Evolutionary conservation across 2,113 vertebrate species (phyloP).

Genomic region (Origma solitaria): DNA sequence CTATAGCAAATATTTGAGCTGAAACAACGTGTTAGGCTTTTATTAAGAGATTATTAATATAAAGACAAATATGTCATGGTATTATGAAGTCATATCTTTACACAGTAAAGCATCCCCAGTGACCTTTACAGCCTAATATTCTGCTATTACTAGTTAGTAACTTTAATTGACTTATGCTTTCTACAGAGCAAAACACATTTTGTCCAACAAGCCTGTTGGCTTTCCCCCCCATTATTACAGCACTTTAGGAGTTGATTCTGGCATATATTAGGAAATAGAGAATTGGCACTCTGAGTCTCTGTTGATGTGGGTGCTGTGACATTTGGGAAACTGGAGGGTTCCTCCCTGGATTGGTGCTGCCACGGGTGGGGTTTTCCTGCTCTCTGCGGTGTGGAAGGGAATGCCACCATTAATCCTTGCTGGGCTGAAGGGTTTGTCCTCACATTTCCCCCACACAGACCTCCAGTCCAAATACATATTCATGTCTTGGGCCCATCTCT

Average conservation of each 20-base stretch:
- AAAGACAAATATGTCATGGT: background rate
- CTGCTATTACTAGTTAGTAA: background rate
- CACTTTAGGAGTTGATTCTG: background rate
- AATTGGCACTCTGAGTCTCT: background rate
- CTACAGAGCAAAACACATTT: background rate
- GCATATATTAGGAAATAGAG: background rate
- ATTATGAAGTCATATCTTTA: background rate
- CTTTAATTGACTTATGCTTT: background rate
- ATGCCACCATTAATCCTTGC: background rate
- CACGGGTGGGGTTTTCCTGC: accelerated
- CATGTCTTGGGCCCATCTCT: background rate
- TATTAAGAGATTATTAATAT: background rate
- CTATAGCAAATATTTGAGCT: background rate
- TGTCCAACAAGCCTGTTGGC: accelerated
- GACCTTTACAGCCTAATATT: background rate
- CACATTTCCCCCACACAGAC: background rate
- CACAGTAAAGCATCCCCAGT: background rate
- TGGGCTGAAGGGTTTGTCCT: background rate
- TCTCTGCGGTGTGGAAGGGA: background rate
- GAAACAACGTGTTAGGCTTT: background rate
- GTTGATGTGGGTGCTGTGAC: background rate
- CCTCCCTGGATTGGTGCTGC: background rate
- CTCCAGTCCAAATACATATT: background rate
- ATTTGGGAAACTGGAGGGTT: background rate
- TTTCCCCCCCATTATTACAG: accelerated